Base-by-base conservation (phyloP, 35 echinoderm and acorn worm genomes). In the Chiridota heheva region DNA sequence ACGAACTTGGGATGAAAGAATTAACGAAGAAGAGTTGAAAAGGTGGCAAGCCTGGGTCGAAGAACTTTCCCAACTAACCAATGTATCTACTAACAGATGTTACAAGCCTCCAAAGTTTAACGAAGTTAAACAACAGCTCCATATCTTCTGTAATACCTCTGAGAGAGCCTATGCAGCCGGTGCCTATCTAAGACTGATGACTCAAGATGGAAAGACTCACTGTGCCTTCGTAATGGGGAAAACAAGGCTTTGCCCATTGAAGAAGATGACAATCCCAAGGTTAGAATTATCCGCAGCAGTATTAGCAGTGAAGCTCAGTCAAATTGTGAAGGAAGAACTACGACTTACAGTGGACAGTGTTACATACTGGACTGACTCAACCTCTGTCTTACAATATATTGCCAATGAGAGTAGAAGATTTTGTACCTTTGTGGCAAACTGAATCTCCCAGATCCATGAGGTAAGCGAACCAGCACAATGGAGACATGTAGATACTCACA, bases 261-360 rank as follows among this genome's bases (percentile, higher is more conserved):
- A 88, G 42, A 34, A 20, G 65, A 16, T 73, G 31, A 76, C 80
- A 42, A 40, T 90, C 10, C 53, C 88, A 5, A n/a, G 88, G 7
- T 49, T 90, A 13, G 88, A 90, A 70, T 56, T 90, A 2, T 42
- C 55, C 26, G 53, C 80, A 67, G 88, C 88, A 67, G 67, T 81
- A 0, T 27, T 89, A 56, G 33, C 86, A 7, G 55, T 67, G 24
- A 84, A 83, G 48, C 44, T 89, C 3, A 63, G 77, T 7, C 28
- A 40, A 17, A 39, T 60, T 8, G 1, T 89, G 6, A 74, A 49
- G 32, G 24, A 46, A 28, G 66, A 89, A 48, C 56, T 89, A 63
- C 30, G 64, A 26, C 13, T 82, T 4, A 59, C 33, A 5, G 60
- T 81, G 5, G 17, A 18, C 2, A 30, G 40, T 40, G 17, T 58